A percentile compares a stretch with the other conserved stretches of the same genome.
Evolutionary conservation across 2,888 invertebrate species (phyloP).

Genomic region (Eristalis arbustorum): DNA sequence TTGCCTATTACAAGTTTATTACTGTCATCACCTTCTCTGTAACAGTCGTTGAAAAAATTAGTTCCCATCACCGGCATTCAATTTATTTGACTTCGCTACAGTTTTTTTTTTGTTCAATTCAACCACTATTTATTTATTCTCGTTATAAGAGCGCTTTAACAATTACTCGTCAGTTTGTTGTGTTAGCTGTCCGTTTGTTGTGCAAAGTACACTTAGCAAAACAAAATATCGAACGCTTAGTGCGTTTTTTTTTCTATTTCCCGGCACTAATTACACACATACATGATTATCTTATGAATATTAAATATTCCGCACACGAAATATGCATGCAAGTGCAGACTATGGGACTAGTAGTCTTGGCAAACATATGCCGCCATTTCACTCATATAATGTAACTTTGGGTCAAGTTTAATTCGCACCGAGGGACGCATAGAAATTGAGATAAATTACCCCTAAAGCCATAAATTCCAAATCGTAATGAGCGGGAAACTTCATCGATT

Average conservation of each 20-base stretch:
- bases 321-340: constrained; percentile 4
- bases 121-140: background rate
- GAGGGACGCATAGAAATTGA: constrained; percentile 38
- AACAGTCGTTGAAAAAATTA: background rate
- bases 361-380: constrained; percentile 22
- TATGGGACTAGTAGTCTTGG: constrained; percentile 3
- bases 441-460: constrained; percentile 28
- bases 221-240: background rate
- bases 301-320: constrained; percentile 33
- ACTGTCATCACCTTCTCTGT: background rate
- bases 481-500: background rate
- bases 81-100: background rate
- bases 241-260: constrained; percentile 1
- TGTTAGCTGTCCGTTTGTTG: background rate
- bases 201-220: constrained; percentile 12
- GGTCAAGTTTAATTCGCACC: constrained; percentile 44
- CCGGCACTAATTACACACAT: constrained; percentile 6
- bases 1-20: background rate
- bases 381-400: constrained; percentile 23
- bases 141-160: background rate
- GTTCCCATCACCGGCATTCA: background rate
- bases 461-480: background rate
- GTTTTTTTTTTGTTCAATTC: background rate
- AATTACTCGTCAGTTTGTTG: too few species aligned
- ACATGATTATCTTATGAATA: background rate